Conservation (phyloP, 1,140 invertebrate species). For the Drosophila bipectinata region DNA sequence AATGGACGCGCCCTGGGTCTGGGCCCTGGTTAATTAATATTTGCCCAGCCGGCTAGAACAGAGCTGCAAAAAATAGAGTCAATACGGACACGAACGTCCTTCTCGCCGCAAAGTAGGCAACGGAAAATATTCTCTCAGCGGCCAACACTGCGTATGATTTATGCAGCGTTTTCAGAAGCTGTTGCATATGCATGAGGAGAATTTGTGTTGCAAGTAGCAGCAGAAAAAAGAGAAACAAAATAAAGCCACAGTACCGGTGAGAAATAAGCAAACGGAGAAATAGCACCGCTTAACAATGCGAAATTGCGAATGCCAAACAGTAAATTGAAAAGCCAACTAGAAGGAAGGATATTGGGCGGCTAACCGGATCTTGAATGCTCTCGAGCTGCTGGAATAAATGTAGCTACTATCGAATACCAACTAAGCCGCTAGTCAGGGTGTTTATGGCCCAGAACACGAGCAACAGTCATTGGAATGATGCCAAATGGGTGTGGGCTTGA, state of each 20-base stretch:
- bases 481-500: conserved; percentile 52
- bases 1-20: conserved; percentile 25
- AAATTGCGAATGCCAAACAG: conserved; percentile 35
- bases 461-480: conserved; percentile 56
- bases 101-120: conserved; percentile 42
- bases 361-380: conserved; percentile 6
- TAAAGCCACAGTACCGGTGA: background rate
- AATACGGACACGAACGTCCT: conserved; percentile 20
- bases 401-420: background rate
- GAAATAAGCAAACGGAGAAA: conserved; percentile 29
- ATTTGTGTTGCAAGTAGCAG: background rate
- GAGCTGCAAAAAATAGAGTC: conserved; percentile 20
- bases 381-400: background rate
- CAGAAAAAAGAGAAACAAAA: conserved; percentile 11
- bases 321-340: conserved; percentile 51
- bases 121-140: conserved; percentile 26
- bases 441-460: conserved; percentile 16
- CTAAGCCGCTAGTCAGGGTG: conserved; percentile 20
- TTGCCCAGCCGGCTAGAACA: conserved; percentile 34
- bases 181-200: conserved; percentile 72
- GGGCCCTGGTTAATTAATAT: conserved; percentile 65
- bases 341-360: conserved; percentile 3
- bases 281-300: conserved; percentile 46
- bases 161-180: conserved; percentile 66
- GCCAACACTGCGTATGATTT: conserved; percentile 68